Percentiles rank a stretch among this genome's conserved stretches.
phyloP scores from a whole-genome alignment of 2,797 vertebrate species.

The Enteromius mattozi region DNA sequence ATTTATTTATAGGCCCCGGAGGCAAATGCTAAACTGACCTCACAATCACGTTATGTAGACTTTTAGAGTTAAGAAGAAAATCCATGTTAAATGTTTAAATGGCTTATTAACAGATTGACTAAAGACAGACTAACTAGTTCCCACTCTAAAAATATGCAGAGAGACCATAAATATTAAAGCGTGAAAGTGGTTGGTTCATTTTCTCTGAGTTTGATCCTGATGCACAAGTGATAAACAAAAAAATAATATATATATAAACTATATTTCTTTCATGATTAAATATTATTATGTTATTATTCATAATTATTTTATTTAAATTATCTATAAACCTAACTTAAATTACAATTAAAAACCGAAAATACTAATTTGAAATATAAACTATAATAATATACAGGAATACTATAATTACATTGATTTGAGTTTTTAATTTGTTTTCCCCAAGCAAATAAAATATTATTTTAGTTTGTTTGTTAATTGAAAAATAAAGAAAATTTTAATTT shows the following conservation, averaged over 20 bases:
- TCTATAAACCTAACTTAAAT: neutral
- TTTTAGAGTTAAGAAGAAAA: neutral
- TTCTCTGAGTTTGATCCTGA: neutral
- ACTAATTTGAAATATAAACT: neutral
- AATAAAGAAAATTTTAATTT: too few relatives aligned
- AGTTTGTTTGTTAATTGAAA: neutral
- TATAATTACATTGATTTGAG: neutral
- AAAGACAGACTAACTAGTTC: neutral
- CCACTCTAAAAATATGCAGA: neutral
- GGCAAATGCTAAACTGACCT: constrained; percentile 30
- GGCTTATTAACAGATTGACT: neutral
- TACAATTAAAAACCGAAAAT: neutral
- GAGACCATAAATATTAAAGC: neutral
- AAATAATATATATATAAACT: neutral
- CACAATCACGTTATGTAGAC: neutral
- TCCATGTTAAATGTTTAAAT: neutral
- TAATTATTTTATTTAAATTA: neutral
- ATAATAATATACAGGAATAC: neutral
- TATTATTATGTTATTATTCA: neutral
- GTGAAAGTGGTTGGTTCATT: neutral
- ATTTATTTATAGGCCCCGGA: neutral
- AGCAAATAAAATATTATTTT: neutral
- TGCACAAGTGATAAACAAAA: neutral
- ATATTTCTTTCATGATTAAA: neutral
- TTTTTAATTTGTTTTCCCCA: neutral